These are phyloP conservation scores for Verasper variegatus DNA, from an alignment of 2,113 vertebrate species.

Conservation along the genomic window DNA sequence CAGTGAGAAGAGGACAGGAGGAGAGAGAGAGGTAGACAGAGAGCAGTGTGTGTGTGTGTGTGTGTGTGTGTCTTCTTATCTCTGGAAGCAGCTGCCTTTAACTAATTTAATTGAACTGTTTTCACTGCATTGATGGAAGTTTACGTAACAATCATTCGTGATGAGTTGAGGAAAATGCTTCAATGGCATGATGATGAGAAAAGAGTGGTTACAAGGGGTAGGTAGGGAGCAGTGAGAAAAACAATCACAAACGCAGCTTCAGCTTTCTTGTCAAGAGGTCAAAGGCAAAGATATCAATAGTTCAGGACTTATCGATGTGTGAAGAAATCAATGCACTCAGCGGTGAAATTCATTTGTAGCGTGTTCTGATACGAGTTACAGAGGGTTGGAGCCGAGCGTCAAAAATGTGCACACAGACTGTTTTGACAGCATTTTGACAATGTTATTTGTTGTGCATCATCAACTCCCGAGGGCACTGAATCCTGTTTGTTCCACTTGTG, in stretches of 20 bases:
- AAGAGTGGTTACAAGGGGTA: background rate
- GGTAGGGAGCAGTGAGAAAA: background rate
- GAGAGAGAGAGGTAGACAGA: slow-evolving; percentile 2
- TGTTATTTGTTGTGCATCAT: slow-evolving; percentile 46
- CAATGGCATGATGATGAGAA: background rate
- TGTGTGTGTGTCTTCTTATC: slow-evolving; percentile 4
- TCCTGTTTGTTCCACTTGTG: slow-evolving; percentile 41
- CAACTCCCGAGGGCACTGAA: slow-evolving; percentile 41
- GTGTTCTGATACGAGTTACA: background rate
- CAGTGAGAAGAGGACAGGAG: slow-evolving; percentile 1
- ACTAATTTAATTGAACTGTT: background rate
- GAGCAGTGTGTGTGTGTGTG: background rate
- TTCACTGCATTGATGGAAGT: background rate
- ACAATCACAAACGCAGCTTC: background rate
- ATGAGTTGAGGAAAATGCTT: background rate
- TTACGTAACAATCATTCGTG: background rate
- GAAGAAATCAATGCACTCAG: background rate
- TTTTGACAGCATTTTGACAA: slow-evolving; percentile 52
- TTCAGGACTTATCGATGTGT: slow-evolving; percentile 2
- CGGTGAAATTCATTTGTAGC: slow-evolving; percentile 3
- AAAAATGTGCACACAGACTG: slow-evolving; percentile 17
- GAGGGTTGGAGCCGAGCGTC: background rate
- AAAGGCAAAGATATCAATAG: slow-evolving; percentile 12
- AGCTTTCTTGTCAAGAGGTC: background rate
- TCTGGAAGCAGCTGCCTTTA: slow-evolving; percentile 18